Conservation (phyloP, 2,113 vertebrate species). For the Paradoxurus hermaphroditus region DNA sequence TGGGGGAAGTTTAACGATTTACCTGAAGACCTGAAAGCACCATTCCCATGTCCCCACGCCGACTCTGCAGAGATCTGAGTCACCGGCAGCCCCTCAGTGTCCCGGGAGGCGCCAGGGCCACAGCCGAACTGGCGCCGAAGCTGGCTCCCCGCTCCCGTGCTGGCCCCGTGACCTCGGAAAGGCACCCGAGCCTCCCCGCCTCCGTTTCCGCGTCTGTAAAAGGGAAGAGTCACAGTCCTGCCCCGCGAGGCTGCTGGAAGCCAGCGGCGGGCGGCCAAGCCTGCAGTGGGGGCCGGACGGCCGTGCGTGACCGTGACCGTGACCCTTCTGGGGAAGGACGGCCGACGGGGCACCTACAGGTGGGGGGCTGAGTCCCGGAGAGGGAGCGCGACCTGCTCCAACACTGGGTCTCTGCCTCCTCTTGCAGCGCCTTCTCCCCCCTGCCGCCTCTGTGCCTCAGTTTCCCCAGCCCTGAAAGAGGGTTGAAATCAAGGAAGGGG, state of each 20-base stretch:
- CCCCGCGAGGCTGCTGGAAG: not conserved
- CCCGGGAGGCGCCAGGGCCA: rapidly evolving
- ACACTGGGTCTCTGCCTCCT: not conserved
- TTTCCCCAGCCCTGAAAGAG: not conserved
- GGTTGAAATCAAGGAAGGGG: not conserved
- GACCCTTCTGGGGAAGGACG: rapidly evolving
- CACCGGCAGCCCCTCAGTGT: not conserved
- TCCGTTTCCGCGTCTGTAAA: not conserved
- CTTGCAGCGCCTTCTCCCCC: not conserved
- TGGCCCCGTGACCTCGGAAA: not conserved
- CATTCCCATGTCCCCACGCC: rapidly evolving
- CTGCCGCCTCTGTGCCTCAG: not conserved
- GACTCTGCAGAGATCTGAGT: rapidly evolving
- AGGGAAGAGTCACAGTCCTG: not conserved
- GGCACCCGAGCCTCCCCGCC: not conserved
- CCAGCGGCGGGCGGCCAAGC: rapidly evolving
- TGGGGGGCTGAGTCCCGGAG: not conserved
- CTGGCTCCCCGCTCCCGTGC: not conserved
- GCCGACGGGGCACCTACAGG: not conserved
- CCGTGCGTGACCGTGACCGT: rapidly evolving
- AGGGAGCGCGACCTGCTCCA: not conserved
- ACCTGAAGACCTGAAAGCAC: not conserved
- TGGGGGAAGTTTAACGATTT: not conserved
- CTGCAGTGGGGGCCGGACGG: rapidly evolving
- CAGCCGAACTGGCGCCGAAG: not conserved